These are phyloP conservation scores for Crenichthys baileyi DNA, from an alignment of 2,797 vertebrate genomes.

Conservation along the genomic window DNA sequence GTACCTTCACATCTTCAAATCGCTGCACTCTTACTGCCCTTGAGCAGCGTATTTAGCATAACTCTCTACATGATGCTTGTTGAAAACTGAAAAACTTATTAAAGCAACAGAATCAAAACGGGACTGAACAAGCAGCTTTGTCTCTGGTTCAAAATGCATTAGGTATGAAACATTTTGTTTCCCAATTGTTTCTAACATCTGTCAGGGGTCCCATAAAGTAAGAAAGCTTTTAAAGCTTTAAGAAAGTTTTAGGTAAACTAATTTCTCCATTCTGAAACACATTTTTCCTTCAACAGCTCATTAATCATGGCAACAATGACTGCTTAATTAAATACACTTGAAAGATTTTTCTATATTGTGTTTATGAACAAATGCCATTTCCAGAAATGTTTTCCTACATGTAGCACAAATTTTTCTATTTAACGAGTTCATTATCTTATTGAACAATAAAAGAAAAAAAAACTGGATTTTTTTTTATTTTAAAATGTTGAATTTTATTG, in stretches of 20 bases:
- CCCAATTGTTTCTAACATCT: constrained; percentile 56
- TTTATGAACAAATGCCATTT: not conserved
- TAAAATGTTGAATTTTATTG: too few species aligned
- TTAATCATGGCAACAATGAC: constrained; percentile 17
- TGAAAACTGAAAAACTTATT: constrained; percentile 61
- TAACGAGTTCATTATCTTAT: too few species aligned
- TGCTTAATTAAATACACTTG: constrained; percentile 1
- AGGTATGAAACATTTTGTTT: constrained; percentile 54
- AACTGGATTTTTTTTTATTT: too few species aligned
- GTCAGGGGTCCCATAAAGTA: constrained; percentile 37
- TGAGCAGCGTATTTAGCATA: constrained; percentile 20
- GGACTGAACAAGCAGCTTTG: constrained; percentile 30
- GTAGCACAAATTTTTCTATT: too few species aligned
- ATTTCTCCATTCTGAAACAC: constrained; percentile 28
- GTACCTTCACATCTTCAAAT: constrained; percentile 25
- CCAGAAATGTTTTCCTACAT: not conserved
- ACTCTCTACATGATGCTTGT: constrained; percentile 43
- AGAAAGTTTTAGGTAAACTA: constrained; percentile 21
- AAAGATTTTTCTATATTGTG: not conserved
- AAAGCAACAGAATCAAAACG: constrained; percentile 46
- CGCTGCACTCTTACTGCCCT: constrained; percentile 10
- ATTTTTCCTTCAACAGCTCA: constrained; percentile 24
- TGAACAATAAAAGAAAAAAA: too few species aligned
- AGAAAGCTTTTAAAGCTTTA: too few species aligned
- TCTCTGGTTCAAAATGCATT: constrained; percentile 52